Percentiles rank a stretch among this genome's conserved stretches.
Conservation (phyloP, 2,113 vertebrate genomes). For the Anguilla japonica region DNA sequence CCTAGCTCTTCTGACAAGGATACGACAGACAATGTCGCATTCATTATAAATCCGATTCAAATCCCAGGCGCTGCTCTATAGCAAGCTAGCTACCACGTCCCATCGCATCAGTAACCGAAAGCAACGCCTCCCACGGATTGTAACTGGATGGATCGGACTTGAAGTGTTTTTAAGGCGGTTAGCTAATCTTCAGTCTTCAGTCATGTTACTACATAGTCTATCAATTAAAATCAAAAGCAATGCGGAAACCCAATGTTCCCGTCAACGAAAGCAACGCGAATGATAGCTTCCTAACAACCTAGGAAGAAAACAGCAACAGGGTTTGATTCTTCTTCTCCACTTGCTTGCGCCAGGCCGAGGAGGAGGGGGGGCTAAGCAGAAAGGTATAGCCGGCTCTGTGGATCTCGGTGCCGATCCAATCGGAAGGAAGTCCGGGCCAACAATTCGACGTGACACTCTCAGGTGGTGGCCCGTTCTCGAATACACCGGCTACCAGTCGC, state of each 20-base stretch:
- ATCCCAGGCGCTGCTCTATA: conserved; percentile 2
- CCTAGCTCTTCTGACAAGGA: background rate
- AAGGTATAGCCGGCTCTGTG: conserved; percentile 3
- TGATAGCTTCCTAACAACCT: background rate
- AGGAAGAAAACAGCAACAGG: background rate
- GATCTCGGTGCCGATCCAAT: background rate
- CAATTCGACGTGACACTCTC: background rate
- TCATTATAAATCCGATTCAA: conserved; percentile 9
- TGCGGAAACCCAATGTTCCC: background rate
- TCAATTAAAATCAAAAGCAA: background rate
- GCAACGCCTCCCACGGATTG: conserved; percentile 7
- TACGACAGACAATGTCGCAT: background rate
- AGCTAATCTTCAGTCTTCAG: background rate
- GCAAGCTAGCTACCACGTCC: conserved; percentile 3
- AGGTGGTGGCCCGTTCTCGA: background rate
- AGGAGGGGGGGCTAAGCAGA: background rate
- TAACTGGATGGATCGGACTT: background rate
- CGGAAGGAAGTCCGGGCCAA: conserved; percentile 6
- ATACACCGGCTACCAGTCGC: background rate
- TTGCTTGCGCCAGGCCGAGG: conserved; percentile 32
- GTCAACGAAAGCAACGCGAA: background rate
- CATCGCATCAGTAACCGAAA: conserved; percentile 5
- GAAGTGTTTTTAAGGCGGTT: background rate
- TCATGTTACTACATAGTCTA: background rate
- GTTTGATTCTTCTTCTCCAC: conserved; percentile 10